phyloP scores from a whole-genome alignment of 2,113 vertebrate genomes.

The Pelecanoides urinatrix region DNA sequence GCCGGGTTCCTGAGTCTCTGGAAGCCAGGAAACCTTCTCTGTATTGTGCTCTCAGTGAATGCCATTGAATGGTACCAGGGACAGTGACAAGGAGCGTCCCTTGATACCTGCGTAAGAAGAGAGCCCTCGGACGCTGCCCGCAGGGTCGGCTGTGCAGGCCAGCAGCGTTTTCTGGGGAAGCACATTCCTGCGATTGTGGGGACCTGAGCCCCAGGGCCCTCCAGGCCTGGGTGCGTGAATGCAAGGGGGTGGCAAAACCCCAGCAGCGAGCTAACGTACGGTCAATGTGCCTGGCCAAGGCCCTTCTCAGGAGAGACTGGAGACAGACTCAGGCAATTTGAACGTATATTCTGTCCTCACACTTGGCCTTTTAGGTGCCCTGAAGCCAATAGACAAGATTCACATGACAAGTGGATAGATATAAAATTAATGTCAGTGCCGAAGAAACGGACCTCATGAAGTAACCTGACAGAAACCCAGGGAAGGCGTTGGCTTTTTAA shows the following conservation, averaged over 20 bases:
- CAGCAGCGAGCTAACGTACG: not conserved
- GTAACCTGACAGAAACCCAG: not conserved
- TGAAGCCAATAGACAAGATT: not conserved
- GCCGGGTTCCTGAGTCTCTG: not conserved
- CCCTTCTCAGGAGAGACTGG: not conserved
- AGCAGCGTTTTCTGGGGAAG: not conserved
- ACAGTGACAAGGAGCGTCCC: not conserved
- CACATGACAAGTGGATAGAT: not conserved
- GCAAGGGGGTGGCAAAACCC: not conserved
- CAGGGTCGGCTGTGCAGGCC: not conserved
- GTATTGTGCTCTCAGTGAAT: not conserved
- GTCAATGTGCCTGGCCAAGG: not conserved
- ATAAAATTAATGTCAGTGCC: not conserved
- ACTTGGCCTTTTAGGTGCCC: not conserved
- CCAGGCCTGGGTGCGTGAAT: not conserved
- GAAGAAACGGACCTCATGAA: not conserved
- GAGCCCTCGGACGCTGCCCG: not conserved
- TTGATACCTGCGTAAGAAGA: not conserved
- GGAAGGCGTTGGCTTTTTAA: not conserved
- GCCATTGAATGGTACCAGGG: not conserved
- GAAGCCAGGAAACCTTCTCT: not conserved
- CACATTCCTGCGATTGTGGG: not conserved
- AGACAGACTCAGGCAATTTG: not conserved
- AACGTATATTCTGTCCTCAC: not conserved
- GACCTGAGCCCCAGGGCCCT: not conserved